A percentile compares a stretch with the other conserved stretches of the same genome.
Conservation (phyloP, 1,140 invertebrate genomes). For the roundworm (Caenorhabditis elegans) region WBcel235 BX284606.5:4912501-4913000, state of each 20-base stretch:
- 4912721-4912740: conserved; percentile 65
- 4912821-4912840: conserved; percentile 63
- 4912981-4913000: conserved; percentile 67
- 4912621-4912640: conserved; percentile 15
- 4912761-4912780: conserved; percentile 64
- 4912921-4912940: conserved; percentile 63
- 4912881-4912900: conserved; percentile 64
- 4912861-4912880: conserved; percentile 61
- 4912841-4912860: conserved; percentile 58
- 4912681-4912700: not conserved
- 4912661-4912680: not conserved
- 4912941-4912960: conserved; percentile 64
- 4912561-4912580: not conserved
- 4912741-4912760: conserved; percentile 63
- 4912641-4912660: conserved; percentile 24
- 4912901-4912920: conserved; percentile 63
- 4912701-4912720: conserved; percentile 58
- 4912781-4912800: conserved; percentile 61
- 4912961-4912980: conserved; percentile 65
- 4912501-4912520: not conserved
- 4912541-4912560: not conserved
- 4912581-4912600: not conserved
- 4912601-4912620: not conserved
- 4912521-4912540: not conserved
- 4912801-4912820: conserved; percentile 62